Evolutionary conservation across 1,140 invertebrate species (phyloP), one percentile per base, ranked within the genome.

Genomic region (Drosophila mauritiana): DNA sequence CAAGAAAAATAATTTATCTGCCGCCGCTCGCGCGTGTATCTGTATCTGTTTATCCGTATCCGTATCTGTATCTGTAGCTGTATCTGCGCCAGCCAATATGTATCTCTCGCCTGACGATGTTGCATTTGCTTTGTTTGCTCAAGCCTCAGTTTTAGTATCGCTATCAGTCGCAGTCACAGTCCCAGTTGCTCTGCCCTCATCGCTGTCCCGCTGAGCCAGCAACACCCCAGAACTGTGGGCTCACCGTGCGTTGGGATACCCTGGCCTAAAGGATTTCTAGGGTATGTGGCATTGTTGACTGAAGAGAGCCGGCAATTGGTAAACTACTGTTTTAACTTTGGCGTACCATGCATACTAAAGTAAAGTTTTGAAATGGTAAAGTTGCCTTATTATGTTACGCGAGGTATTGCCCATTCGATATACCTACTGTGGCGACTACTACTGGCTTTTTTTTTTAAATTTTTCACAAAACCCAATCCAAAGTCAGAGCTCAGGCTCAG

Each of bases 1-100:
- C 22, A 67, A 37, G 54, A 73, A 72, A 86, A 86, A 86, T 86
- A 86, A 88, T 88, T 86, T 86, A 86, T 86, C 83, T 83, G 82
- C 82, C 64, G 70, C 75, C 81, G 80, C 20, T 22, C 31, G 31
- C 70, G 83, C 69, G 75, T 69, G 75, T 79, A 69, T 49, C 64
- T 59, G 58, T 63, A 74, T 73, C 56, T 76, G 72, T 79, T 68
- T 72, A 45, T 45, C 42, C 22, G 43, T 22, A 46, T 46, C 55
- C 53, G 74, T 74, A 67, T 46, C 68, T 65, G 53, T 65, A 73
- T 73, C 55, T 22, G 20, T 22, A 22, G 20, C 20, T 75, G 76
- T 83, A 79, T 72, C 80, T 79, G 80, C 55, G 62, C 52, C 64
- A 46, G 25, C 69, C 68, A 73, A 73, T 73, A 72, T 75, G 73